Base-by-base conservation (phyloP, 92 coral and sea anemone genomes). In the Ricordea florida region DNA sequence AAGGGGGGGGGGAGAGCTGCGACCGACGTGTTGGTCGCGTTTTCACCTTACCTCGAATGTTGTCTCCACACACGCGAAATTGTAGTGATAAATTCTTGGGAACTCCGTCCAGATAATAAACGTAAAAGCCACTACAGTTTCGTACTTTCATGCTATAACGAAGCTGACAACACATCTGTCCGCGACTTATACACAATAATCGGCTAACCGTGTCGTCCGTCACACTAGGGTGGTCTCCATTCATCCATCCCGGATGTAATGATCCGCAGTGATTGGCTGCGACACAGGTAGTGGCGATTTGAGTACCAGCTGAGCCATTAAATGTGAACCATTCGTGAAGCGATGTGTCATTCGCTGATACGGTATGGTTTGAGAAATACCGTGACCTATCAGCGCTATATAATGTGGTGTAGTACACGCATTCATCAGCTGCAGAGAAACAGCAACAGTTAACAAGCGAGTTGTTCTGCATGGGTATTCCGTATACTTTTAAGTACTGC, bases 281-380 rank as follows among this genome's bases (percentile, higher is more conserved):
- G 36, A 78, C 84, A 23, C 84, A 78, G 11, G 67, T 26, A 15
- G 78, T 78, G 6, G 84, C 43, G 22, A 78, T 78, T 15, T 32
- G 79, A 10, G 9, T 68, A 18, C 84, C 78, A 1, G 75, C 57
- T 21, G 63, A 46, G 38, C 63, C 75, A 46, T 46, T 62, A 26
- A 65, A 60, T 23, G 43, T 15, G 5, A 58, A 73, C 80, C 80
- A 73, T 21, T 34, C 60, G 3, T 32, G 57, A 3, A 73, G 32
- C n/a, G 45, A 58, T 5, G 14, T 18, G 48, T 73, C 80, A 34
- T 35, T 44, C 7, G 4, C 1, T 0, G 32, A 8, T 43, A 18
- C 31, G 15, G 22, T 31, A 25, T 58, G 10, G 18, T 15, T 45
- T 2, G 60, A 23, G 32, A 44, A 73, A 35, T n/a, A 58, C 17